Evolutionary conservation across 2,113 vertebrate genomes (phyloP).

Genomic region (Carettochelys insculpta): DNA sequence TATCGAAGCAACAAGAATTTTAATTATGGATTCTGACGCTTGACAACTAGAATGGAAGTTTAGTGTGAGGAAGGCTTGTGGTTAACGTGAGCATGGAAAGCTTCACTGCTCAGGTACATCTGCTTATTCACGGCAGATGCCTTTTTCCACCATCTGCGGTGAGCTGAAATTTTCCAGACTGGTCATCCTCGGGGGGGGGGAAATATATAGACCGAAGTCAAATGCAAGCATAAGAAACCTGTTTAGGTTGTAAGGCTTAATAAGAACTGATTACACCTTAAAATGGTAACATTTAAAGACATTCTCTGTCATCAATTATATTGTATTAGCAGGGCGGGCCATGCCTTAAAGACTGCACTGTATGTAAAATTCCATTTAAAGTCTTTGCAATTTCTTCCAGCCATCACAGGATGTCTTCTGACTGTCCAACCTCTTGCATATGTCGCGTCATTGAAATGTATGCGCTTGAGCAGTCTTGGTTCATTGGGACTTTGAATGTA

Average conservation of each 20-base stretch:
- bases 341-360: not conserved
- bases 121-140: not conserved
- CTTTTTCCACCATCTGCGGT: not conserved
- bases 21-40: not conserved
- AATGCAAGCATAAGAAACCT: not conserved
- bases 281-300: not conserved
- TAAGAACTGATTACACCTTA: not conserved
- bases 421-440: not conserved
- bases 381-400: not conserved
- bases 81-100: not conserved
- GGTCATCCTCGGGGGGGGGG: not conserved
- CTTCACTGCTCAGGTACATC: not conserved
- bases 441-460: not conserved
- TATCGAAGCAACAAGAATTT: not conserved
- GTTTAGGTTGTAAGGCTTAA: not conserved
- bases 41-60: not conserved
- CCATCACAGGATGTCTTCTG: not conserved
- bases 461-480: not conserved
- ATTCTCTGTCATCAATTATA: not conserved
- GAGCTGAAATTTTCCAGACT: not conserved
- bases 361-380: not conserved
- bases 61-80: not conserved
- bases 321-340: not conserved
- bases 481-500: not conserved
- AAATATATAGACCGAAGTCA: not conserved